These are phyloP conservation scores for Martes martes DNA, from an alignment of 2,113 vertebrate genomes.

Conservation along the genomic window DNA sequence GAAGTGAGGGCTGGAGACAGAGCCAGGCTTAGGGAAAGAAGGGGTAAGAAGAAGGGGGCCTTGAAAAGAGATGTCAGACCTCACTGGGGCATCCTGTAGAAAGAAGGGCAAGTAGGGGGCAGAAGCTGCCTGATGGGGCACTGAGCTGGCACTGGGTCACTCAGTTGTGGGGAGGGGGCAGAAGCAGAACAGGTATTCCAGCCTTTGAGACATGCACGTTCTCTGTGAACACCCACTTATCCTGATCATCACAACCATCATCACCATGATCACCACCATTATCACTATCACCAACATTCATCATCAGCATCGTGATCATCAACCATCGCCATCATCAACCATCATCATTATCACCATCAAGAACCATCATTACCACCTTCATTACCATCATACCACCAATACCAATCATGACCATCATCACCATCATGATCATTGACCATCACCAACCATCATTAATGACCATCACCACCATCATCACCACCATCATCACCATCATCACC, in stretches of 20 bases:
- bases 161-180: too few species aligned
- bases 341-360: neutral
- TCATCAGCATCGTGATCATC: neutral
- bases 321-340: neutral
- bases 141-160: neutral
- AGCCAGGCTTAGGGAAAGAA: neutral
- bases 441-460: neutral
- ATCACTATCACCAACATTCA: neutral
- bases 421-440: neutral
- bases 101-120: neutral
- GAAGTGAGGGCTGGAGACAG: too few species aligned
- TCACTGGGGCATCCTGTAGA: neutral
- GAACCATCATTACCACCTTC: too few species aligned
- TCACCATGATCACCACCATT: fast-evolving
- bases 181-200: too few species aligned
- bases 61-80: too few species aligned
- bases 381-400: neutral
- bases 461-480: neutral
- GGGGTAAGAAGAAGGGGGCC: neutral
- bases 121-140: neutral
- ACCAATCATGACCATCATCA: neutral
- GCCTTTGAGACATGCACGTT: neutral
- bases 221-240: neutral
- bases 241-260: fast-evolving
- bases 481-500: neutral